phyloP scores from a whole-genome alignment of 2,113 vertebrate species.

The Carlito syrichta region DNA sequence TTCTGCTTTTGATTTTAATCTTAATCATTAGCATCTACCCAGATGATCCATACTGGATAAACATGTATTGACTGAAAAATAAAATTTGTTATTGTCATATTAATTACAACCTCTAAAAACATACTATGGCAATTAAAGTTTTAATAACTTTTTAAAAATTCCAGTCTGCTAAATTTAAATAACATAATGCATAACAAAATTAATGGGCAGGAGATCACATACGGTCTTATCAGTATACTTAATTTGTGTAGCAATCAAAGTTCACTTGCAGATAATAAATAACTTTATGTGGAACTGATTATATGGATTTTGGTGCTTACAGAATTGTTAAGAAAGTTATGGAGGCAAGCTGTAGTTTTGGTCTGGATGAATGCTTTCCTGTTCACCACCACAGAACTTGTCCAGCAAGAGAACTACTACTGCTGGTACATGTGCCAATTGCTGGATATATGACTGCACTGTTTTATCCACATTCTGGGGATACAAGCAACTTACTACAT shows the following conservation, averaged over 20 bases:
- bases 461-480: background rate
- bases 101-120: background rate
- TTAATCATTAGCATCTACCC: too few relatives aligned
- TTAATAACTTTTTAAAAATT: background rate
- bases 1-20: too few relatives aligned
- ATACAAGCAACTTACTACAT: background rate
- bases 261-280: background rate
- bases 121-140: background rate
- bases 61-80: background rate
- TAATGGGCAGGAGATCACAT: background rate
- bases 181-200: background rate
- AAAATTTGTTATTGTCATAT: background rate
- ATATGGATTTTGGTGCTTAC: background rate
- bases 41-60: background rate
- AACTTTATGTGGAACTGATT: background rate
- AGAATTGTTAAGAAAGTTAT: background rate
- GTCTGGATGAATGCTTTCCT: background rate
- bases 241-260: background rate
- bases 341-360: accelerated
- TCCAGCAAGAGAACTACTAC: background rate
- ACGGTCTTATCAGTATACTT: background rate
- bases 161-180: background rate
- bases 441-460: background rate
- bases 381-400: background rate
- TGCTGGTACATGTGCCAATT: accelerated